phyloP scores from a whole-genome alignment of 2,888 invertebrate genomes.

The Trachelus tabidus region DNA sequence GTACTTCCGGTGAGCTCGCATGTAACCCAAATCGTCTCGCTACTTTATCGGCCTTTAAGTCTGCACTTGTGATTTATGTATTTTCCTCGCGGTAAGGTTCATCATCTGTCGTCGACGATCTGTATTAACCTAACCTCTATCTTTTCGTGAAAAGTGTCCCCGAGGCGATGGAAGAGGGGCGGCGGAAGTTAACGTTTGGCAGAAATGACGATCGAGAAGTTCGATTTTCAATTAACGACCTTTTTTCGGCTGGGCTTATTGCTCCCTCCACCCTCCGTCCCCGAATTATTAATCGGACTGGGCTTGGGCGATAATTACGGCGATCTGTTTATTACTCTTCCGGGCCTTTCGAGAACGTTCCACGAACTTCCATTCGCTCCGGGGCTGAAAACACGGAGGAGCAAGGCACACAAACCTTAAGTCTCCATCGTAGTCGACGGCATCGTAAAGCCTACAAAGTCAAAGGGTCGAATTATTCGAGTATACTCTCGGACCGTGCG shows the following conservation, averaged over 20 bases:
- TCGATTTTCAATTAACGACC: background rate
- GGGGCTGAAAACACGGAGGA: conserved; percentile 32
- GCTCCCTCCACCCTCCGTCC: too few species aligned
- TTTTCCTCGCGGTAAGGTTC: background rate
- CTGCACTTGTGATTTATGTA: background rate
- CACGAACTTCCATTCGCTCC: background rate
- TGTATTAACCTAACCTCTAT: background rate
- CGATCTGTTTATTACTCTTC: background rate
- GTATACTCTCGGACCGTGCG: background rate
- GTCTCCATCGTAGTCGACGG: background rate
- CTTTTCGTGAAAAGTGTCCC: background rate
- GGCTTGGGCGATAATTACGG: background rate
- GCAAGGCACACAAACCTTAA: conserved; percentile 31
- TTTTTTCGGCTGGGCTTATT: background rate
- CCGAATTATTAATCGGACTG: background rate
- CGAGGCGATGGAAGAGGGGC: background rate
- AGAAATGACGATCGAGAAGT: background rate
- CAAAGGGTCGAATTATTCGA: background rate
- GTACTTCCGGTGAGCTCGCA: background rate
- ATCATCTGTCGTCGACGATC: background rate
- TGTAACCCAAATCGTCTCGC: background rate
- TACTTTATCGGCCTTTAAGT: background rate
- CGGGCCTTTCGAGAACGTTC: background rate
- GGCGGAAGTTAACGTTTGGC: background rate
- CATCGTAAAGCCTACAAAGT: background rate